A percentile compares a stretch with the other conserved stretches of the same genome.
These are phyloP conservation scores for Lepidurus packardi DNA, from an alignment of 1,140 invertebrate species.

Conservation along the genomic window DNA sequence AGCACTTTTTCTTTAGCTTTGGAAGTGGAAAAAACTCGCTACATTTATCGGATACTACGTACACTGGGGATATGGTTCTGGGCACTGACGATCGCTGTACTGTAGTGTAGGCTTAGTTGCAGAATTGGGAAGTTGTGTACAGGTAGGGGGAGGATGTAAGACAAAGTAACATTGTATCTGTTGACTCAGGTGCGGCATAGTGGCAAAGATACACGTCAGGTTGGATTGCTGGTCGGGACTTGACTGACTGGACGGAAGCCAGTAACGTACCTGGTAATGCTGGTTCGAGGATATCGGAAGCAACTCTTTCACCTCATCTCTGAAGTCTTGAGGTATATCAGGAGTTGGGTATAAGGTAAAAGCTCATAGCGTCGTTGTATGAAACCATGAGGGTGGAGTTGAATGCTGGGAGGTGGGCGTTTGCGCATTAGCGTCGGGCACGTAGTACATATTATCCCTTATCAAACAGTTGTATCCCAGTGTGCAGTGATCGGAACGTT, in stretches of 20 bases:
- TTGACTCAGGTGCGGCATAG: neutral
- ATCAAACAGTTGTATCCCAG: too few relatives aligned
- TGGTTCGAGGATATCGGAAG: neutral
- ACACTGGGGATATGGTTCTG: too few relatives aligned
- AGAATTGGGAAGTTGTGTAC: too few relatives aligned
- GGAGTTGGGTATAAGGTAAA: too few relatives aligned
- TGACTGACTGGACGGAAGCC: slow-evolving; percentile 11
- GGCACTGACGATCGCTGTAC: too few relatives aligned
- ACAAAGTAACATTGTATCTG: neutral
- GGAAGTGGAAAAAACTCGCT: too few relatives aligned
- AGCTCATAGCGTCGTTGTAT: too few relatives aligned
- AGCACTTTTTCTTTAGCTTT: neutral
- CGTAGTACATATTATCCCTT: neutral
- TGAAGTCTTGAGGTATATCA: neutral
- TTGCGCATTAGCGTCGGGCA: neutral
- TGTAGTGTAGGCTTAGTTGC: too few relatives aligned
- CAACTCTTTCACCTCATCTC: neutral
- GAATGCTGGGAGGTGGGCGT: neutral
- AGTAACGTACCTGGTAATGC: slow-evolving; percentile 1
- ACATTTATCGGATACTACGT: too few relatives aligned
- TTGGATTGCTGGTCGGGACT: neutral
- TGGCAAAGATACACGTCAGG: neutral
- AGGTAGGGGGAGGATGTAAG: too few relatives aligned
- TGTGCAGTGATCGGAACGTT: neutral
- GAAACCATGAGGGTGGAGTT: neutral